Evolutionary conservation across 1,140 invertebrate genomes (phyloP).

Genomic region (Atta colombica): DNA sequence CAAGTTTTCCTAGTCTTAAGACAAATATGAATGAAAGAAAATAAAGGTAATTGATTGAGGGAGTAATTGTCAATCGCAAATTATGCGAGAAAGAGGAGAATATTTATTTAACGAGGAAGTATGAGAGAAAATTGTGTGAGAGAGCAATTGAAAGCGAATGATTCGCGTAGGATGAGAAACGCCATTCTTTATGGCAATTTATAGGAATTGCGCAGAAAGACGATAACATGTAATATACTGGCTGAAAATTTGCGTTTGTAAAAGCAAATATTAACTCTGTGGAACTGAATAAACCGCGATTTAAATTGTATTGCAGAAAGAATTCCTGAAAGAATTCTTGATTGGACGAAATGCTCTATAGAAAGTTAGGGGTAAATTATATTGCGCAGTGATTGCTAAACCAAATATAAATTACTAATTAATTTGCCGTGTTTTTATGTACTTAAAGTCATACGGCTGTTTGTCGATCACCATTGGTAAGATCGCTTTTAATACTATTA

Average conservation of each 20-base stretch:
- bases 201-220: neutral
- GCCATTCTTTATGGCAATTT: neutral
- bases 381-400: neutral
- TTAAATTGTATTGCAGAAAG: neutral
- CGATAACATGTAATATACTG: neutral
- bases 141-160: conserved; percentile 29
- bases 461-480: conserved; percentile 34
- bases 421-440: conserved; percentile 57
- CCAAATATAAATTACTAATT: conserved; percentile 46
- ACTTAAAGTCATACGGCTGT: conserved; percentile 53
- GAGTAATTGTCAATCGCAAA: conserved; percentile 1
- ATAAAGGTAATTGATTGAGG: neutral
- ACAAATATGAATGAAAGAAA: neutral
- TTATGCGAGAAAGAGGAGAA: conserved; percentile 11
- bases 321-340: conserved; percentile 15
- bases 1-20: neutral
- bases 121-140: conserved; percentile 3
- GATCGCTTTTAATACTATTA: conserved; percentile 52
- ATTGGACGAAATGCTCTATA: neutral
- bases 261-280: neutral
- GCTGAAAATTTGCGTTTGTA: neutral
- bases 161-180: neutral
- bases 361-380: conserved; percentile 10
- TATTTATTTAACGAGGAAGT: conserved; percentile 37
- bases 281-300: neutral